phyloP scores from a whole-genome alignment of 2,888 invertebrate genomes.

The Polydrusus tereticollis region DNA sequence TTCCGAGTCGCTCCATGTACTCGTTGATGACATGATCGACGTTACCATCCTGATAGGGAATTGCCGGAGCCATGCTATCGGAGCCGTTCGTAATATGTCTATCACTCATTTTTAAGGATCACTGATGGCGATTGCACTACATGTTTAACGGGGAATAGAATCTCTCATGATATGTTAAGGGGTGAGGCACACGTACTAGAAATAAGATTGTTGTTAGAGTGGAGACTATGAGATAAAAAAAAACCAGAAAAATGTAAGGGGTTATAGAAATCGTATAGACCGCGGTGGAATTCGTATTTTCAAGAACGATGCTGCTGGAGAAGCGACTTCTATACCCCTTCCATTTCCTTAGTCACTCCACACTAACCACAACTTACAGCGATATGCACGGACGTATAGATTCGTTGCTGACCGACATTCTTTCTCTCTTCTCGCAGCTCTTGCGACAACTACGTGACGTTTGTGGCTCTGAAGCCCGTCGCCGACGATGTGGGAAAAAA shows the following conservation, averaged over 20 bases:
- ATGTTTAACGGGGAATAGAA: slow-evolving; percentile 25
- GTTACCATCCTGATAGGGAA: slow-evolving; percentile 63
- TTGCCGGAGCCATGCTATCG: slow-evolving; percentile 62
- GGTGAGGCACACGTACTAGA: slow-evolving; percentile 36
- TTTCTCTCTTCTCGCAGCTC: background rate
- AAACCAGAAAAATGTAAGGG: no score
- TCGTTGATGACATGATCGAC: slow-evolving; percentile 85
- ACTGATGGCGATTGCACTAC: slow-evolving; percentile 31
- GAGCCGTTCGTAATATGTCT: slow-evolving; percentile 52
- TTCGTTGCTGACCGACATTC: slow-evolving; percentile 54
- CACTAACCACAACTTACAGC: slow-evolving; percentile 43
- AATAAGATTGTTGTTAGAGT: background rate
- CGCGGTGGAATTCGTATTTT: no score
- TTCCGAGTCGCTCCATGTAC: slow-evolving; percentile 91
- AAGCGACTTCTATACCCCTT: background rate
- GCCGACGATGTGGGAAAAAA: slow-evolving; percentile 57
- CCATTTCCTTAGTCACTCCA: background rate
- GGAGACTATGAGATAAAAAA: no score
- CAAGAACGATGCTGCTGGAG: no score
- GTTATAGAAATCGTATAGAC: no score
- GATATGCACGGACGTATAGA: slow-evolving; percentile 57
- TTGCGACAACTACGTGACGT: slow-evolving; percentile 26
- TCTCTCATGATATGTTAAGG: slow-evolving; percentile 55
- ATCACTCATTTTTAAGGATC: slow-evolving; percentile 56
- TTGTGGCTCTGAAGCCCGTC: slow-evolving; percentile 18